Evolutionary conservation across 2,113 vertebrate species (phyloP), one percentile per base, ranked within the genome.

Genomic region (Tachycineta bicolor): DNA sequence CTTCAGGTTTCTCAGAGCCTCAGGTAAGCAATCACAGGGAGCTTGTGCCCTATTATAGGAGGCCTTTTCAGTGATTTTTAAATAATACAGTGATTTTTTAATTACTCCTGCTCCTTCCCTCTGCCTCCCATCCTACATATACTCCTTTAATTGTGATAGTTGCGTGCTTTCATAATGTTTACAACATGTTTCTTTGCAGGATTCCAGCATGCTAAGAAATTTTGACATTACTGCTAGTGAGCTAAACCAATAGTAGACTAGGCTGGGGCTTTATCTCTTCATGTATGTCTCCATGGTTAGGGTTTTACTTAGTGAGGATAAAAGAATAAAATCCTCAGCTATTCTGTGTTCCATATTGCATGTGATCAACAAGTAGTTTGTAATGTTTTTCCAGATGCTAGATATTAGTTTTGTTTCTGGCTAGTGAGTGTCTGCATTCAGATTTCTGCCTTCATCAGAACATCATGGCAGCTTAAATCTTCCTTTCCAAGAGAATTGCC

Each of bases 1-100:
- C 88, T 97, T 97, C 97, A 96, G 97, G 90, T 97, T 97, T 94
- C 94, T 85, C 94, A 97, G 91, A 89, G 73, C 77, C 37, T 12
- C 96, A 98, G 97, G 97, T 98, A 97, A 98, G 95, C 92, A 73
- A 87, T 67, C 67, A 58, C 81, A 78, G 80, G 62, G 29, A 81
- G 60, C 83, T 81, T 60, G 22, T 82, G 64, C 67, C 60, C 26
- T 20, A 12, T 53, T 43, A 59, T 53, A 39, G 41, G 75, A 69
- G 31, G 50, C 44, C 19, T 53, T 87, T 85, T 33, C 39, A 70
- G 29, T 81, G 60, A 33, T 77, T 91, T 91, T 92, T 26, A 53
- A 60, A 73, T 58, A 28, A 60, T 89, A 20, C 21, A 73, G 31
- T 85, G 55, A 33, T 87, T 90, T 89, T 89, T 94, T 50, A 63